Evolutionary conservation across 2,888 invertebrate genomes (phyloP).

Genomic region (Chalcosyrphus nemorum): DNA sequence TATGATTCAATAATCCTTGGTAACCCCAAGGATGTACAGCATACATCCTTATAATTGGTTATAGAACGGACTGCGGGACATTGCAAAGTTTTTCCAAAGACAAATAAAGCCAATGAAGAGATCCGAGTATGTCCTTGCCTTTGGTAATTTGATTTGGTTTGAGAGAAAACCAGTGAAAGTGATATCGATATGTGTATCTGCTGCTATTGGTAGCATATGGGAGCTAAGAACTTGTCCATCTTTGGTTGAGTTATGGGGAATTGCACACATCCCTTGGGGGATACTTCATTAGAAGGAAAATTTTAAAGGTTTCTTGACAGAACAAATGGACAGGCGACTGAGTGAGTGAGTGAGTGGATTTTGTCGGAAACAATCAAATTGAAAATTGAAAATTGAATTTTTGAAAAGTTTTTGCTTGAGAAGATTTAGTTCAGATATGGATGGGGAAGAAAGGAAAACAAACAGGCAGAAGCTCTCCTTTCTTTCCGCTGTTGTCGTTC

Average conservation of each 20-base stretch:
- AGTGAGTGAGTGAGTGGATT: background rate
- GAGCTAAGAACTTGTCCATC: constrained; percentile 12
- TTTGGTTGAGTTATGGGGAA: background rate
- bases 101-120: constrained; percentile 62
- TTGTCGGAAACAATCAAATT: constrained; percentile 38
- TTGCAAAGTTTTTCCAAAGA: constrained; percentile 41
- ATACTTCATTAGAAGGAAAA: constrained; percentile 33
- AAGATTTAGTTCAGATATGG: too few relatives aligned
- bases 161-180: constrained; percentile 53
- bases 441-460: too few relatives aligned
- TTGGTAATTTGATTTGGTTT: constrained; percentile 66
- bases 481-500: too few relatives aligned
- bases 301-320: constrained; percentile 50
- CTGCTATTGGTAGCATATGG: constrained; percentile 7
- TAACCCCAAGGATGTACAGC: constrained; percentile 37
- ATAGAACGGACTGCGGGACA: constrained; percentile 67
- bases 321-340: background rate
- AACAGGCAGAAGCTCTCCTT: too few relatives aligned
- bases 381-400: constrained; percentile 50
- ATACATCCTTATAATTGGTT: constrained; percentile 64
- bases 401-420: constrained; percentile 37
- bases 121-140: constrained; percentile 20
- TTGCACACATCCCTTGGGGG: constrained; percentile 33
- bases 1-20: constrained; percentile 65
- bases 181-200: constrained; percentile 47